These are phyloP conservation scores for Cinclus mexicanus DNA, from an alignment of 2,113 vertebrate species.

Conservation along the genomic window DNA sequence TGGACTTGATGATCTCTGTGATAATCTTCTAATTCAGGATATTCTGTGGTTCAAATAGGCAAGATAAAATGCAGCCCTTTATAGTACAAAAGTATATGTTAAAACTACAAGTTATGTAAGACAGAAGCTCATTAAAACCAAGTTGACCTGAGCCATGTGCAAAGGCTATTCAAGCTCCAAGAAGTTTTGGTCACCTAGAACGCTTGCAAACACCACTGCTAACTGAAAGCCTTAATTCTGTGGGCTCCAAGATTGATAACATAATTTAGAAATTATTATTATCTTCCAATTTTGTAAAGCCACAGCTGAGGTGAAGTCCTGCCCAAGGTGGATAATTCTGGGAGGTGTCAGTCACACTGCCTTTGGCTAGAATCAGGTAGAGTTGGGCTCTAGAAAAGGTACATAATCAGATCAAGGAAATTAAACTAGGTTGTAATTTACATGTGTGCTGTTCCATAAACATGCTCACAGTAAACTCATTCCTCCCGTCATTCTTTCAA, in stretches of 20 bases:
- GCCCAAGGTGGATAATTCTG: background rate
- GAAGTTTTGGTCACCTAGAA: background rate
- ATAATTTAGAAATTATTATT: background rate
- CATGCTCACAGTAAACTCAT: background rate
- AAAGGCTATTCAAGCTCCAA: background rate
- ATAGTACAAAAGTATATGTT: background rate
- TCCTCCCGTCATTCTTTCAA: background rate
- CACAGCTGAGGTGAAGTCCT: background rate
- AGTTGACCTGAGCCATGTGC: background rate
- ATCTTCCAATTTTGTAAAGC: background rate
- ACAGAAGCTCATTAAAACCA: background rate
- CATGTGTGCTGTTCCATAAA: background rate
- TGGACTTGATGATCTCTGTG: background rate
- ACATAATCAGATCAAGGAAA: background rate
- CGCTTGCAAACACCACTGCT: background rate
- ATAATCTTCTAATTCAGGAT: background rate
- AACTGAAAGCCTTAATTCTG: background rate
- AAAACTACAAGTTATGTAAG: background rate
- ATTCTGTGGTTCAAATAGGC: background rate
- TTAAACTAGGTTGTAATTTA: background rate
- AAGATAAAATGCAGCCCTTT: background rate
- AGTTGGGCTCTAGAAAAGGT: background rate
- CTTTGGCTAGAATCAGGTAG: background rate
- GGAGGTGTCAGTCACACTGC: background rate
- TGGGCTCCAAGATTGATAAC: background rate